Percentiles rank a stretch among this genome's conserved stretches.
phyloP scores from a whole-genome alignment of 2,797 vertebrate genomes.

The Triplophysa bombifrons region DNA sequence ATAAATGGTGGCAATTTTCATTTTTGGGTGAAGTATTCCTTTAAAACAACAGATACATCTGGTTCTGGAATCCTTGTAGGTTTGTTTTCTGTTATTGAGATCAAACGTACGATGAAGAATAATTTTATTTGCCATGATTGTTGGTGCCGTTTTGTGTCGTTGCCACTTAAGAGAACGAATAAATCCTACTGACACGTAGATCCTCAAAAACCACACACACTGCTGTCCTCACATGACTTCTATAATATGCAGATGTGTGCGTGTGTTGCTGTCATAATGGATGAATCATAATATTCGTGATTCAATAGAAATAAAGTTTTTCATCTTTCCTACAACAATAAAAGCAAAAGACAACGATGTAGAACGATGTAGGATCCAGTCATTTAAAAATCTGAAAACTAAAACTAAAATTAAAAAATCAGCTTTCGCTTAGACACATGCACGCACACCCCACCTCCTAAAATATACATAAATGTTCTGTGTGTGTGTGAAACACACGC shows the following conservation, averaged over 20 bases:
- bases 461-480: constrained; percentile 6
- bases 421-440: neutral
- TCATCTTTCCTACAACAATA: neutral
- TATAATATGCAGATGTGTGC: constrained; percentile 29
- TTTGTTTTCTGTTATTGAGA: neutral
- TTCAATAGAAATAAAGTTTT: constrained; percentile 38
- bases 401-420: neutral
- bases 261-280: constrained; percentile 35
- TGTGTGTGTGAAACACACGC: constrained; percentile 22
- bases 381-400: neutral
- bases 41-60: neutral
- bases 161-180: neutral
- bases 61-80: neutral
- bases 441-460: neutral
- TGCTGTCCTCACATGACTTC: constrained; percentile 34
- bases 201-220: constrained; percentile 37
- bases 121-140: neutral
- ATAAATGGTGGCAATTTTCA: neutral
- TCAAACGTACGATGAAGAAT: neutral
- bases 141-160: neutral
- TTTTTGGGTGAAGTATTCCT: neutral
- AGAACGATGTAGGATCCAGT: too few species aligned
- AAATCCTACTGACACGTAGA: neutral
- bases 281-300: constrained; percentile 48
- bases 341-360: neutral